These are phyloP conservation scores for Meiosimyza platycephala DNA, from an alignment of 2,888 invertebrate genomes.

Conservation along the genomic window DNA sequence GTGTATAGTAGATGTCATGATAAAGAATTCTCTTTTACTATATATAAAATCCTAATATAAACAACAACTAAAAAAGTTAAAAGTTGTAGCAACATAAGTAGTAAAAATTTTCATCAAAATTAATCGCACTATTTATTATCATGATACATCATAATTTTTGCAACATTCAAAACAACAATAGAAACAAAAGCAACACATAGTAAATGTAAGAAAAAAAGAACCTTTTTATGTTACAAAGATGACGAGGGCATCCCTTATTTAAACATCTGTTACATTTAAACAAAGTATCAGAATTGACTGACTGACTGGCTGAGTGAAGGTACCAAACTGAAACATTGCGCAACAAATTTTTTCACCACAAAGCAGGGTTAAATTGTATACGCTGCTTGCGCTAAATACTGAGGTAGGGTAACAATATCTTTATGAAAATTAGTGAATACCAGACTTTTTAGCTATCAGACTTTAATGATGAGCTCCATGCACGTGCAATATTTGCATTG, in stretches of 20 bases:
- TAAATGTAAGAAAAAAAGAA: neutral
- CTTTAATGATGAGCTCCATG: slow-evolving; percentile 25
- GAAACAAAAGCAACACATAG: neutral
- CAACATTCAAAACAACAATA: slow-evolving; percentile 21
- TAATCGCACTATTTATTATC: slow-evolving; percentile 63
- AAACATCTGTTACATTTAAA: slow-evolving; percentile 56
- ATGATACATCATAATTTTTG: slow-evolving; percentile 61
- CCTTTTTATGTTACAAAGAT: neutral
- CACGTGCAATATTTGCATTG: slow-evolving; percentile 44
- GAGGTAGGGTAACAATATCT: slow-evolving; percentile 23
- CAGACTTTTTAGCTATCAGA: neutral
- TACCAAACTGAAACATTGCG: neutral
- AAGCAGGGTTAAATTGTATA: slow-evolving; percentile 32
- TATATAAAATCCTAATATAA: too few species aligned
- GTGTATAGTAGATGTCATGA: too few species aligned
- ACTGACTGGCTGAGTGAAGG: neutral
- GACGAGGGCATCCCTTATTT: slow-evolving; percentile 58
- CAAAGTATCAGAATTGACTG: neutral
- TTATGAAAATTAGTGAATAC: slow-evolving; percentile 28
- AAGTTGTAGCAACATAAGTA: too few species aligned
- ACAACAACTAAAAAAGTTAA: too few species aligned
- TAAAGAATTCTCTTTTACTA: too few species aligned
- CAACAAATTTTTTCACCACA: slow-evolving; percentile 6
- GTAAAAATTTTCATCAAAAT: slow-evolving; percentile 31
- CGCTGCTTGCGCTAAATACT: neutral